Conservation (phyloP, 1,140 invertebrate genomes). For the Pogonognathellus flavescens region DNA sequence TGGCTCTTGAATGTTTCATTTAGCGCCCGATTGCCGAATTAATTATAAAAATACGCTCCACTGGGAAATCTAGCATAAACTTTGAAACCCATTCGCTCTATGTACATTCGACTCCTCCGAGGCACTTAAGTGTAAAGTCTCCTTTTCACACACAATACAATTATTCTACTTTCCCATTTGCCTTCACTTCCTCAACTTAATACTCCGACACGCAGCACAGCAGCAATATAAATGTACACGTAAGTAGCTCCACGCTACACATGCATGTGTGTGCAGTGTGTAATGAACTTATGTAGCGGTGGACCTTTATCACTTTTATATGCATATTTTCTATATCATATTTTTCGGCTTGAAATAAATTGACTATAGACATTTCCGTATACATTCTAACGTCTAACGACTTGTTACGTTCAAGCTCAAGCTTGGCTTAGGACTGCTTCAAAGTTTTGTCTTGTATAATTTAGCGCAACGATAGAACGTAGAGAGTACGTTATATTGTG, state of each 20-base stretch:
- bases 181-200: slow-evolving; percentile 2
- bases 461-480: neutral
- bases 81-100: slow-evolving; percentile 2
- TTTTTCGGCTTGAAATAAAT: too few species aligned
- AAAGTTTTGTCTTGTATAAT: slow-evolving; percentile 40
- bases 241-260: too few species aligned
- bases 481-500: too few species aligned
- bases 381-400: too few species aligned
- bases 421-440: neutral
- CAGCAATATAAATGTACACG: too few species aligned
- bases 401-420: neutral
- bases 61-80: slow-evolving; percentile 56
- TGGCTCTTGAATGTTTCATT: slow-evolving; percentile 58
- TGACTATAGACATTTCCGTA: too few species aligned
- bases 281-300: too few species aligned
- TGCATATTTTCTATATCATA: too few species aligned
- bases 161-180: slow-evolving; percentile 37
- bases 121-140: neutral
- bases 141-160: slow-evolving; percentile 28
- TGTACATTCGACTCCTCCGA: neutral
- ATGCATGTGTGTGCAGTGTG: neutral
- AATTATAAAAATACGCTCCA: slow-evolving; percentile 59
- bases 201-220: too few species aligned
- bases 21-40: slow-evolving; percentile 58
- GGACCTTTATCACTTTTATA: too few species aligned